Conservation (phyloP, 1,140 invertebrate genomes). For the Lutraria rhynchaena region DNA sequence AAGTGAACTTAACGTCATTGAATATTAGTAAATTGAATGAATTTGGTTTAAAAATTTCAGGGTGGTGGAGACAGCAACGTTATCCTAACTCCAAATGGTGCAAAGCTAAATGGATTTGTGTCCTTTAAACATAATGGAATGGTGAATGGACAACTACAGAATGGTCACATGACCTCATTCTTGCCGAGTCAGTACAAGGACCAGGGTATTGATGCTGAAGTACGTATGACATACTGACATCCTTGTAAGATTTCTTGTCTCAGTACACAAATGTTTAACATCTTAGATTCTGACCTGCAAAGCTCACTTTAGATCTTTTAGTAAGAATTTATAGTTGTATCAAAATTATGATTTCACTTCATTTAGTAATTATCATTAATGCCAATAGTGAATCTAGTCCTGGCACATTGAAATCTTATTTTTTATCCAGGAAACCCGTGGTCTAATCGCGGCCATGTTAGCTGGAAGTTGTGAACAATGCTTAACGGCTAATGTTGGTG, state of each 20-base stretch:
- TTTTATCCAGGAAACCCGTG: constrained; percentile 34
- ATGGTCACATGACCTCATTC: constrained; percentile 47
- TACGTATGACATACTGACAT: too few relatives aligned
- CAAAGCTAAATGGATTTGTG: constrained; percentile 58
- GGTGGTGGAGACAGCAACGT: constrained; percentile 43
- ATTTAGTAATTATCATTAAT: too few relatives aligned
- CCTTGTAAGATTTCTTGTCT: too few relatives aligned
- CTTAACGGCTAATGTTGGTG: constrained; percentile 5
- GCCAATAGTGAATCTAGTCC: background rate
- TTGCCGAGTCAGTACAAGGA: constrained; percentile 10
- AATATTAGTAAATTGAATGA: too few relatives aligned
- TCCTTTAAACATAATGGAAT: constrained; percentile 48
- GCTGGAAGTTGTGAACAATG: constrained; percentile 19
- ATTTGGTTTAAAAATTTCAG: constrained; percentile 11
- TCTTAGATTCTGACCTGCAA: too few relatives aligned
- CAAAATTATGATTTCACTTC: too few relatives aligned
- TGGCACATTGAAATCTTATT: background rate
- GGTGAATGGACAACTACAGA: constrained; percentile 38
- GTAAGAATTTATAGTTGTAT: too few relatives aligned
- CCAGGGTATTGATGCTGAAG: background rate
- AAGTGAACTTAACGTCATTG: too few relatives aligned
- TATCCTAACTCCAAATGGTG: constrained; percentile 52
- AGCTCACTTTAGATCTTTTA: too few relatives aligned
- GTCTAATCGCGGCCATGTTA: constrained; percentile 54
- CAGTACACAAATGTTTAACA: too few relatives aligned